Evolutionary conservation across 2,113 vertebrate species (phyloP), one percentile per base, ranked within the genome.

Genomic region (Brienomyrus longianalis): DNA sequence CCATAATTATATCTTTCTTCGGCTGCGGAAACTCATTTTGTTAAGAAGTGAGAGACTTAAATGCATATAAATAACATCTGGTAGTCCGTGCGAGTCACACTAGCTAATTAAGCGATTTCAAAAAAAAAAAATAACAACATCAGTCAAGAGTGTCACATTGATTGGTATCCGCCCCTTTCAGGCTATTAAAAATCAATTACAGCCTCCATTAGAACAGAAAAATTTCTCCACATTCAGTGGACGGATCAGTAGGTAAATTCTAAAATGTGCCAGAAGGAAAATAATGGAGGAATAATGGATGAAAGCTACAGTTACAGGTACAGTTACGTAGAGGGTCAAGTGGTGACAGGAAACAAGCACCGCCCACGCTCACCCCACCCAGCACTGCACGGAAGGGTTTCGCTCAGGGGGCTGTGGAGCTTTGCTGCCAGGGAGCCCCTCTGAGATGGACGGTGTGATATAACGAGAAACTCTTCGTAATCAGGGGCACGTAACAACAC

Each of bases 131-230:
- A 50, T 47, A 54, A 56, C 3, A 45, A 17, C 31, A 45, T 3
- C 52, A 62, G 86, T 51, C 51, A 59, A 45, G n/a, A 86, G 27
- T 66, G 59, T 66, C 83, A 70, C 56, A 39, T 89, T 43, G 17
- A 86, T 52, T 50, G 27, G 43, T 48, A n/a, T 51, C 11, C 15
- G 21, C 35, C 52, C 52, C 43, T 10, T 70, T 89, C 54, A 27
- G 89, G 83, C 89, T 62, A 31, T 70, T 89, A 66, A 89, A 89
- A 89, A 54, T 86, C 89, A 85, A 59, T 84, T 23, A 48, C 54
- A 39, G 39, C 35, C 27, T 54, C 39, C 51, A 59, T 66, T 47
- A 48, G 88, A 31, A 74, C 10, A 23, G n/a, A 31, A 66, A 19
- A 86, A 74, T 11, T 8, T 70, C 27, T 52, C 89, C 80, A 7